Conservation (phyloP, 2,888 invertebrate genomes). For the Beris chalybata region DNA sequence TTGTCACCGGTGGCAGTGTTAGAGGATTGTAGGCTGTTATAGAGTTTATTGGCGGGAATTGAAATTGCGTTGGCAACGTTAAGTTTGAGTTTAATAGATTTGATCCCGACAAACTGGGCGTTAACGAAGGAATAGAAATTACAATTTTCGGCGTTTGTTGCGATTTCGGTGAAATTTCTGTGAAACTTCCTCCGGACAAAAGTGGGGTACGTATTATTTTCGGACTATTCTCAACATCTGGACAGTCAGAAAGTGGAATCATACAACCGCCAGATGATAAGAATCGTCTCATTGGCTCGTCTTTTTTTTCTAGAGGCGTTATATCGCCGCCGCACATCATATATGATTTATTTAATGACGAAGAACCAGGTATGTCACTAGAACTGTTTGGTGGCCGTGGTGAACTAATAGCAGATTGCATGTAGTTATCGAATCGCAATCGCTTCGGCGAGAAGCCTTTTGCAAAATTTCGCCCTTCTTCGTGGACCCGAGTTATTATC, state of each 20-base stretch:
- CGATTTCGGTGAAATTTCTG: conserved; percentile 55
- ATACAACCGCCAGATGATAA: conserved; percentile 54
- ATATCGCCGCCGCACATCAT: conserved; percentile 42
- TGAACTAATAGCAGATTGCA: conserved; percentile 1
- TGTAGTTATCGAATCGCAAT: conserved; percentile 31
- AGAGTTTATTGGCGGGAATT: conserved; percentile 69
- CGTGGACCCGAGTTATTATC: conserved; percentile 54
- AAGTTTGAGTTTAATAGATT: conserved; percentile 37
- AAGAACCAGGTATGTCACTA: not conserved
- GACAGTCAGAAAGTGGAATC: conserved; percentile 65
- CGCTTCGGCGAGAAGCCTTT: conserved; percentile 36
- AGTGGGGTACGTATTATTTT: conserved; percentile 80
- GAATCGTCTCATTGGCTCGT: conserved; percentile 49
- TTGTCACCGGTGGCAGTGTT: conserved; percentile 63
- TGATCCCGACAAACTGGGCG: conserved; percentile 60
- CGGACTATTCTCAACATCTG: conserved; percentile 67
- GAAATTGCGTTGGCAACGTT: conserved; percentile 56
- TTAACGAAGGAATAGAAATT: conserved; percentile 61
- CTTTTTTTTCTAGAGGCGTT: conserved; percentile 43
- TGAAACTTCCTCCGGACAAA: conserved; percentile 81
- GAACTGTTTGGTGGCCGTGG: conserved; percentile 10
- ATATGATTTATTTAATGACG: conserved; percentile 9
- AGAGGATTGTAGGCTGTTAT: conserved; percentile 72
- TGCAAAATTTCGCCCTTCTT: conserved; percentile 42
- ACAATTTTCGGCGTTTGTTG: conserved; percentile 58